Base-by-base conservation (phyloP, 2,797 vertebrate species). In the Artibeus lituratus region DNA sequence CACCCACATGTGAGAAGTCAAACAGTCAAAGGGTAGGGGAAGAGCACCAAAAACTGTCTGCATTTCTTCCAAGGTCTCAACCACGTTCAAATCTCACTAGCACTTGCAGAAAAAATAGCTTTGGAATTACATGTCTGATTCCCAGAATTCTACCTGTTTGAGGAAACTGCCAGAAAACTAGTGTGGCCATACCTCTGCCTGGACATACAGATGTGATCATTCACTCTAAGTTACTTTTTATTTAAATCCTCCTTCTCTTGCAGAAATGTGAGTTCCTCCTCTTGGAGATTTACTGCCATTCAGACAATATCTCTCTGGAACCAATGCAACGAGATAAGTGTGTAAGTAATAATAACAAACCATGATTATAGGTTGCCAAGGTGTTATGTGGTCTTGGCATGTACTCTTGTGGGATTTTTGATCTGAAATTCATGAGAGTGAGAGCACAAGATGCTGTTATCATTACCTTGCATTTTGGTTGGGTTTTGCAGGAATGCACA, bases 251-350 rank as follows among this genome's bases (percentile, higher is more conserved):
- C 26, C 15, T 90, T 91, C 86, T 96, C 82, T 94, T 96, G n/a
- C 89, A 98, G 97, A 98, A 94, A 94, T 98, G 98, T 86, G 95
- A 95, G 10, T 92, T 96, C 91, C 59, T 97, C 62, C 92, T 98
- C n/a, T 69, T 97, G 87, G 94, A 35, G n/a, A 37, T 94, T 70
- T 97, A 87, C 7, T 96, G 95, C 77, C 80, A 86, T 87, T 35
- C 53, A 11, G 95, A 96, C 44, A 94, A 86, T 19, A 73, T 76
- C 55, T 67, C 87, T 82, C 96, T 97, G 87, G 24, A 65, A 11
- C 82, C 62, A 42, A 95, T 90, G 62, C 96, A 90, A 5, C 59
- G 69, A 59, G 90, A 89, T 62, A 91, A 65, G 37, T 80, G 89
- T 14, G 95, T 97, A 89, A 97, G 95, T 97, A 95, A 80, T 1